Conservation (phyloP, 2,113 vertebrate genomes). For the Gnathonemus echidnorhynchus region DNA sequence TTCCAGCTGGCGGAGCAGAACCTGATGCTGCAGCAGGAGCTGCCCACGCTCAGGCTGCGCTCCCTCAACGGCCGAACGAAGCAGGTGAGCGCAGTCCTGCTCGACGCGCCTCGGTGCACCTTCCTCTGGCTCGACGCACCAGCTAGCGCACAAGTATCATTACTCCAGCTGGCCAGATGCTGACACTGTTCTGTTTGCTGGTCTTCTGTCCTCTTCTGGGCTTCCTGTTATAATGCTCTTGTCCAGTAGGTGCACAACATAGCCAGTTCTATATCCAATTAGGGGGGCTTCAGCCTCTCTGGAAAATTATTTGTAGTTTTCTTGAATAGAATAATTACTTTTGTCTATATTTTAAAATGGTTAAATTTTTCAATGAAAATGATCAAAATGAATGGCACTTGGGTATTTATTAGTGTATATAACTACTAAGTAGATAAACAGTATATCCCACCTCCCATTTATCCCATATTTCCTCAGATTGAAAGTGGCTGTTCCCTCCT, state of each 20-base stretch:
- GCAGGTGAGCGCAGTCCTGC: conserved; percentile 62
- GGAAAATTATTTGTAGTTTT: neutral
- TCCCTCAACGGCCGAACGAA: conserved; percentile 66
- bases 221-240: neutral
- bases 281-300: neutral
- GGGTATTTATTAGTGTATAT: neutral
- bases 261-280: neutral
- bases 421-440: neutral
- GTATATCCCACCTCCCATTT: neutral
- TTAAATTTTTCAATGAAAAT: neutral
- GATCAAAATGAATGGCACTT: neutral
- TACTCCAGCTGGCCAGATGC: neutral
- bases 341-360: neutral
- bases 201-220: neutral
- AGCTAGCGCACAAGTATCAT: neutral
- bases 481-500: neutral
- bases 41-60: conserved; percentile 58
- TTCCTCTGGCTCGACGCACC: too few species aligned
- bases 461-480: neutral
- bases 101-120: neutral
- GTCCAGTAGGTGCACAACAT: neutral
- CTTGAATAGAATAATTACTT: neutral
- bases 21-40: conserved; percentile 57
- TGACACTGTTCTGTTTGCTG: neutral
- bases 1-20: conserved; percentile 74